These are phyloP conservation scores for Apis mellifera DNA, from an alignment of 1,140 invertebrate genomes.

Conservation along the genomic window DNA sequence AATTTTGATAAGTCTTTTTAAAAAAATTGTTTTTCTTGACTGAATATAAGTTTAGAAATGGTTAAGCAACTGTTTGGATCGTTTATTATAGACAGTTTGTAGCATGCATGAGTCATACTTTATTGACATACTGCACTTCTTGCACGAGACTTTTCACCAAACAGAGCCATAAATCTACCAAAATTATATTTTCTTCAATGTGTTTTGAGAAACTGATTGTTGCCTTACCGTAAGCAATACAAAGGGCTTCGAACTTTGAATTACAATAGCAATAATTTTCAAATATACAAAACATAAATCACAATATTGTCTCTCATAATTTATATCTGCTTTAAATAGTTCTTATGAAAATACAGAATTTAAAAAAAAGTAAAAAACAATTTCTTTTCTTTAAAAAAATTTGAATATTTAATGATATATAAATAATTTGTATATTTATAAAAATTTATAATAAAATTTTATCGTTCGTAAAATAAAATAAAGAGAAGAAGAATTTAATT, in stretches of 20 bases:
- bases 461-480: not conserved
- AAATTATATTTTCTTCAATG: not conserved
- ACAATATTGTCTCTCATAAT: not conserved
- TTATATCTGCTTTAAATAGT: not conserved
- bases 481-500: not conserved
- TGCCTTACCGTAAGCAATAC: not conserved
- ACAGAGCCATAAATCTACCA: slow-evolving; percentile 17
- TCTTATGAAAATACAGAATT: not conserved
- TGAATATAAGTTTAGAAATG: not conserved
- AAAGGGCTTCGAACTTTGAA: not conserved
- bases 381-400: not conserved
- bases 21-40: not conserved
- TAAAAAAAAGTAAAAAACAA: not conserved
- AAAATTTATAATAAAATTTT: no score
- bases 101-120: slow-evolving; percentile 7
- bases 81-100: not conserved
- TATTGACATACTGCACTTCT: not conserved
- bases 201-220: not conserved
- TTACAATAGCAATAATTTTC: not conserved
- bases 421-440: no score
- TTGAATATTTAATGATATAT: no score
- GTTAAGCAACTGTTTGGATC: not conserved
- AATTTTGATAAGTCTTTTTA: no score
- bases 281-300: slow-evolving; percentile 39
- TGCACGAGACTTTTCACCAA: not conserved